phyloP scores from a whole-genome alignment of 2,888 invertebrate genomes.

The Drosophila peninsularis region DNA sequence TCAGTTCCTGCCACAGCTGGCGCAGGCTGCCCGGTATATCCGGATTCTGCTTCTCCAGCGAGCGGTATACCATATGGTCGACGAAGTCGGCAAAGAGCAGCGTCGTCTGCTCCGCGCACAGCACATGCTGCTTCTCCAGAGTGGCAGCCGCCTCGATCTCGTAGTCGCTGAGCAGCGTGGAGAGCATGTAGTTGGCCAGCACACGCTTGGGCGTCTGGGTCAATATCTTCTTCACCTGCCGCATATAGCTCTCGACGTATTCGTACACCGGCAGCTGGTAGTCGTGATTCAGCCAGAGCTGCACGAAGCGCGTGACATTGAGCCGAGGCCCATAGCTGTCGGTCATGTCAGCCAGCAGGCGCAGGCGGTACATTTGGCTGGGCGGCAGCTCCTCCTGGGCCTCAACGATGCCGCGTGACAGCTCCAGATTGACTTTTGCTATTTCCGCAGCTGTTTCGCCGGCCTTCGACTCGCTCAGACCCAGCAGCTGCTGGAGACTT shows the following conservation, averaged over 20 bases:
- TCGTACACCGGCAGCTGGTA: conserved; percentile 78
- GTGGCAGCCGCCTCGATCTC: conserved; percentile 42
- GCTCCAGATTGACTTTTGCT: conserved; percentile 54
- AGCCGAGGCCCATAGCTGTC: conserved; percentile 66
- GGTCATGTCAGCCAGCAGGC: conserved; percentile 66
- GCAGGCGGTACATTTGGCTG: conserved; percentile 63
- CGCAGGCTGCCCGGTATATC: conserved; percentile 59
- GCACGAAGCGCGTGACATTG: conserved; percentile 75
- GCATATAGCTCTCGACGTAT: conserved; percentile 72
- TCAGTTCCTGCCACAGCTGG: conserved; percentile 74
- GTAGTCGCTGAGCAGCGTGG: conserved; percentile 70
- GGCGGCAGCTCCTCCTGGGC: conserved; percentile 50
- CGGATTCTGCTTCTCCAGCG: conserved; percentile 53
- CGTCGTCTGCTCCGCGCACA: conserved; percentile 67
- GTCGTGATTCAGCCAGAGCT: conserved; percentile 76
- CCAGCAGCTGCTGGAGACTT: conserved; percentile 65
- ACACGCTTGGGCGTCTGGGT: conserved; percentile 62
- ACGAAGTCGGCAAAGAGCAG: conserved; percentile 72
- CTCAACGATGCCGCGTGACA: conserved; percentile 60
- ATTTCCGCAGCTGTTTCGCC: conserved; percentile 62
- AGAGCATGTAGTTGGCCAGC: conserved; percentile 82
- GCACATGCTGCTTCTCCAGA: conserved; percentile 49
- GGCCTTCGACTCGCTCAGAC: conserved; percentile 55
- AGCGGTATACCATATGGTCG: conserved; percentile 75
- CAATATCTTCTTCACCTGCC: conserved; percentile 69